phyloP scores from a whole-genome alignment of 2,113 vertebrate genomes.

The Chlorocebus sabaeus region DNA sequence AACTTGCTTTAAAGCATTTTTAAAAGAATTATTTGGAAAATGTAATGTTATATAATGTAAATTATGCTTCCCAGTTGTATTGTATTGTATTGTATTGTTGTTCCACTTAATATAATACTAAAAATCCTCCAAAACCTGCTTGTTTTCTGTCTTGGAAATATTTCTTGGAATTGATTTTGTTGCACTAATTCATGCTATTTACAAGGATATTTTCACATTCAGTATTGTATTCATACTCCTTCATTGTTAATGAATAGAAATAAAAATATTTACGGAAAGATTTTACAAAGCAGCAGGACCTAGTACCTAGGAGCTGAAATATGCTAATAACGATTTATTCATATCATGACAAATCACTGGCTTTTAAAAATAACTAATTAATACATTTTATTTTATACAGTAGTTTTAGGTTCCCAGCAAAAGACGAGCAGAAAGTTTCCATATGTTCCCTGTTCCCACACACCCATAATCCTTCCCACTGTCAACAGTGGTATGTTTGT shows the following conservation, averaged over 20 bases:
- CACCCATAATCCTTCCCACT: too few species aligned
- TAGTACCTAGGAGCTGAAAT: not conserved
- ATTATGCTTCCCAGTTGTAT: not conserved
- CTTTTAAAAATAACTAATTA: not conserved
- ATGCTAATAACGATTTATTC: not conserved
- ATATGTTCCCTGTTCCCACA: fast-evolving
- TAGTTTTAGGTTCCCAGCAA: not conserved
- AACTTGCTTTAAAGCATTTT: not conserved
- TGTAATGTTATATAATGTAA: not conserved
- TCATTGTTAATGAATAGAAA: not conserved
- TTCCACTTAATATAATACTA: not conserved
- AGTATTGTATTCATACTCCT: not conserved
- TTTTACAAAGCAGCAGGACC: not conserved
- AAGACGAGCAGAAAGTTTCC: not conserved
- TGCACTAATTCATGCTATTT: not conserved
- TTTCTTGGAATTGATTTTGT: not conserved
- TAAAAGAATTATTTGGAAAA: not conserved
- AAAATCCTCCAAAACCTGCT: not conserved
- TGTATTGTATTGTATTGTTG: not conserved
- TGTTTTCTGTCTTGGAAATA: not conserved
- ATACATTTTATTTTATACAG: not conserved
- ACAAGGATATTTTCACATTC: not conserved
- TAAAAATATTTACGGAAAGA: not conserved
- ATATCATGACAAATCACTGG: not conserved
- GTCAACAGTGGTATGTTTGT: not conserved